Base-by-base conservation (phyloP, 2,888 invertebrate species). In the Dasysyrphus albostriatus region DNA sequence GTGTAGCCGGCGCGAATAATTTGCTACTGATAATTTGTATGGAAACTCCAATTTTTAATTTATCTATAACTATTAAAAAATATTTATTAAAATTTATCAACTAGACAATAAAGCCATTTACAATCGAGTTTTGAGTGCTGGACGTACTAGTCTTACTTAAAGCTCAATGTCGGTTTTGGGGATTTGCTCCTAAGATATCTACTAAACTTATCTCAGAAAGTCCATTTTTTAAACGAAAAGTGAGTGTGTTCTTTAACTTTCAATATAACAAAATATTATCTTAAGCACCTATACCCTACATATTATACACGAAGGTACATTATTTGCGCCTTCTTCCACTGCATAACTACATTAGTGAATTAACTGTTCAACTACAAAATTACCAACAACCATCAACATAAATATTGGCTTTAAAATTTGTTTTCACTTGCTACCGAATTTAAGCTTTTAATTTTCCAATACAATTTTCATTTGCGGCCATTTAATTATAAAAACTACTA, bases 401-500 rank as follows among this genome's bases (percentile, higher is more conserved):
- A 77, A 73, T 69, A 61, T 73, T 73, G 61, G 16, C 19, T 12
- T 83, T 56, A 49, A 69, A 81, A 47, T 77, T 47, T 61, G 39
- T 84, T 69, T 67, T 59, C 47, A 39, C 16, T 63, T 16, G 51
- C 54, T 34, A 44, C 54, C 72, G 34, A 72, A 76, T 67, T 59
- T 67, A 76, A 5, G 61, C 61, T 42, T 12, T 10, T 12, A 39
- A 39, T 39, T 39, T 39, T 39, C 12, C 39, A 39, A 81, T 77
- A 63, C 32, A 77, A 77, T 81, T 59, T 59, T 73, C 56, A 81
- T 85, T 81, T 77, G 85, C 70, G 6, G 63, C 49, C 61, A 81
- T 85, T 81, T 77, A 77, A 81, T 81, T 70, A 51, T 49, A 56
- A 73, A 32, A 51, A 24, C 14, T 49, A 6, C 19, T 0, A 24